These are phyloP conservation scores for Paralichthys olivaceus DNA, from an alignment of 2,113 vertebrate species.

Conservation along the genomic window DNA sequence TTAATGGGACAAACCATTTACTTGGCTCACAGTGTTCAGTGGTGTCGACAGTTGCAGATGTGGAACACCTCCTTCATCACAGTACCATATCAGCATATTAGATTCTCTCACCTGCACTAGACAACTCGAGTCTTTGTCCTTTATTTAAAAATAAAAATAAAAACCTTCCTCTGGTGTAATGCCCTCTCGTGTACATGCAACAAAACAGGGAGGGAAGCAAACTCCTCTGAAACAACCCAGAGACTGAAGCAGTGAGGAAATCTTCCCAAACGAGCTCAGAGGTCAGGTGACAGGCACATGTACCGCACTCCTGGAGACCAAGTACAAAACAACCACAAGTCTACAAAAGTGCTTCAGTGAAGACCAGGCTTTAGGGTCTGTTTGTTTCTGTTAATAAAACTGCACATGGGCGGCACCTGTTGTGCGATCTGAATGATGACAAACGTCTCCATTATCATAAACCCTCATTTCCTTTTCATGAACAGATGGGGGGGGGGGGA, in stretches of 20 bases:
- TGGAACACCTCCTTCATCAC: conserved; percentile 20
- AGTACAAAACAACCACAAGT: conserved; percentile 32
- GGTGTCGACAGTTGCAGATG: conserved; percentile 38
- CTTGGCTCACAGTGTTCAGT: conserved; percentile 56
- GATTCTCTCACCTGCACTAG: conserved; percentile 2
- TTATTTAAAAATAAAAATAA: neutral
- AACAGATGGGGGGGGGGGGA: too few relatives aligned
- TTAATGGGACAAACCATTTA: conserved; percentile 50
- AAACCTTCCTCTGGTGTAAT: conserved; percentile 6
- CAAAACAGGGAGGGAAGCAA: conserved; percentile 5
- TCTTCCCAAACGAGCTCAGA: neutral
- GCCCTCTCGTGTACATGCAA: conserved; percentile 15
- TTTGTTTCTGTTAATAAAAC: neutral
- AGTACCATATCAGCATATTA: conserved; percentile 12
- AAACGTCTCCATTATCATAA: too few relatives aligned
- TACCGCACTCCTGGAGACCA: conserved; percentile 16
- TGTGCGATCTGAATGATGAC: neutral
- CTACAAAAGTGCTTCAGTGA: conserved; percentile 46
- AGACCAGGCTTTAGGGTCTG: neutral
- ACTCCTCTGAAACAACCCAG: neutral
- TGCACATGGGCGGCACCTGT: neutral
- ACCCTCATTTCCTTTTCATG: too few relatives aligned
- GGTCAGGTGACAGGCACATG: neutral
- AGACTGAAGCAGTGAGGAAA: conserved; percentile 4
- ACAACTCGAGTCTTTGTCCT: neutral